phyloP scores from a whole-genome alignment of 2,888 invertebrate genomes.

The Agelastica alni region DNA sequence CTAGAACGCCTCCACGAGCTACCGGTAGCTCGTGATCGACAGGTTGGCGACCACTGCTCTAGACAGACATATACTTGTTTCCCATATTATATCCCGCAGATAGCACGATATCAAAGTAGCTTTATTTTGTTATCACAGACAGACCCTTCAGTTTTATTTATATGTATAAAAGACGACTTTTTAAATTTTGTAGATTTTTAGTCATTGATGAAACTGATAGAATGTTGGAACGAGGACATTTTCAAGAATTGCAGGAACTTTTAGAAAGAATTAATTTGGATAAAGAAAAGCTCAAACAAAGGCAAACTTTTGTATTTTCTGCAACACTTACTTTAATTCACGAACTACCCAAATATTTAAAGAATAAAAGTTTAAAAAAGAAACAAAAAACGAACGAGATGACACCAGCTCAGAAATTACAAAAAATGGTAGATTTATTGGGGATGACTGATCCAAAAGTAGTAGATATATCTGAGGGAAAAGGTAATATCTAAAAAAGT shows the following conservation, averaged over 20 bases:
- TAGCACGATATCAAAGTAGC: too few relatives aligned
- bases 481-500: too few relatives aligned
- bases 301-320: constrained; percentile 97
- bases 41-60: too few relatives aligned
- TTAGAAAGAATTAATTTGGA: constrained; percentile 79
- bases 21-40: too few relatives aligned
- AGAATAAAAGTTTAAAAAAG: constrained; percentile 61
- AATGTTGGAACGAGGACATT: constrained; percentile 96
- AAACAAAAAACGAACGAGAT: constrained; percentile 64
- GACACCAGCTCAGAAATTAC: constrained; percentile 76
- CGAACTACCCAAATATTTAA: constrained; percentile 76
- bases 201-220: constrained; percentile 98
- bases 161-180: too few relatives aligned
- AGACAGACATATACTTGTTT: too few relatives aligned
- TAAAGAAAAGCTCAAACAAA: constrained; percentile 60
- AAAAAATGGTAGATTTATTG: constrained; percentile 75
- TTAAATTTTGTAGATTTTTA: constrained; percentile 73
- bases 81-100: too few relatives aligned
- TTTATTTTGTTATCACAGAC: too few relatives aligned
- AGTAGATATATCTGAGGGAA: constrained; percentile 85
- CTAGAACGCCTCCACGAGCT: too few relatives aligned
- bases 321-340: constrained; percentile 94
- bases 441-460: constrained; percentile 90
- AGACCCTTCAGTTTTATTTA: too few relatives aligned
- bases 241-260: constrained; percentile 84